A percentile compares a stretch with the other conserved stretches of the same genome.
Evolutionary conservation across 2,888 invertebrate genomes (phyloP).

Genomic region (Andrena bucephala): DNA sequence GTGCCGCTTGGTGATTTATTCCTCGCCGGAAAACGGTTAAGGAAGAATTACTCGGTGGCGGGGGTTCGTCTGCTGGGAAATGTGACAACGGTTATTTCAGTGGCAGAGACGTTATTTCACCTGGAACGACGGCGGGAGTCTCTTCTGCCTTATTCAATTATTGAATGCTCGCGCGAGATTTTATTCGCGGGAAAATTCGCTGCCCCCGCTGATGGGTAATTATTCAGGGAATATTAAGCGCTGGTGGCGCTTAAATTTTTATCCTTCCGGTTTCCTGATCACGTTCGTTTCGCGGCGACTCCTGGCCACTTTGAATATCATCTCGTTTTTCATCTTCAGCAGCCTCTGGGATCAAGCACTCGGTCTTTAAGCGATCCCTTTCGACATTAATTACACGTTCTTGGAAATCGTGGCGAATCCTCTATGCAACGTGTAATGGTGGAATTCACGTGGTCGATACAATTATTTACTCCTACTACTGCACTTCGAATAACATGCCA

Average conservation of each 20-base stretch:
- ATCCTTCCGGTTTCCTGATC: neutral
- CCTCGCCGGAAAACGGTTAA: neutral
- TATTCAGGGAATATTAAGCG: slow-evolving; percentile 13
- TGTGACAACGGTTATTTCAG: slow-evolving; percentile 12
- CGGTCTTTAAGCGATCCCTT: neutral
- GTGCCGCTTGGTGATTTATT: slow-evolving; percentile 33
- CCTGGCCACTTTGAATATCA: neutral
- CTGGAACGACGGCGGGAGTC: neutral
- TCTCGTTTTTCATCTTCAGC: neutral
- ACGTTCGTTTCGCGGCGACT: neutral
- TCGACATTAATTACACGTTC: neutral
- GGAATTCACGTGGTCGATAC: neutral
- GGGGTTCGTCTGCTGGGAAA: neutral
- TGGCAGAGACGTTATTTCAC: neutral
- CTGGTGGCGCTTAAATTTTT: neutral
- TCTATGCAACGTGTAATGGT: neutral
- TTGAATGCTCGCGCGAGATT: neutral
- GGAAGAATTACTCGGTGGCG: slow-evolving; percentile 1
- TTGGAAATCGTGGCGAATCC: neutral
- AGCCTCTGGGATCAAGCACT: neutral
- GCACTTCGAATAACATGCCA: too few relatives aligned
- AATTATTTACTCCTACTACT: neutral
- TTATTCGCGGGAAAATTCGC: neutral
- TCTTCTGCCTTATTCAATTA: neutral
- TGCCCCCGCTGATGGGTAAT: neutral